A percentile compares a stretch with the other conserved stretches of the same genome.
These are phyloP conservation scores for Nannobrachium achirus DNA, from an alignment of 2,113 vertebrate species.

Conservation along the genomic window DNA sequence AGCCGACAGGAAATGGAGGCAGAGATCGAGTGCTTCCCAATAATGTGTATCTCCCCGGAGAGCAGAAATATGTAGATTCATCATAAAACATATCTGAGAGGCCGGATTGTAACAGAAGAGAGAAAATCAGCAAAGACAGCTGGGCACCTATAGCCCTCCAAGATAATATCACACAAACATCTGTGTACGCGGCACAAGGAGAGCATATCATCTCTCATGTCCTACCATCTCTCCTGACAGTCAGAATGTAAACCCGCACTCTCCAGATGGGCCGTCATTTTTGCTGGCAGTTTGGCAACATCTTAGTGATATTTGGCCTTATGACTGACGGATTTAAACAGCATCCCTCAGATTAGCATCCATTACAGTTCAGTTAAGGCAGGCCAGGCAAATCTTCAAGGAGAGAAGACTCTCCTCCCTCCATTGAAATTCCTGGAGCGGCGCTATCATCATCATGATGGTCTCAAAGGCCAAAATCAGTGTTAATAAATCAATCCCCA, in stretches of 20 bases:
- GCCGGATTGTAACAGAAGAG: conserved; percentile 41
- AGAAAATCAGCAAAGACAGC: conserved; percentile 62
- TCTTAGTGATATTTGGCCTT: background rate
- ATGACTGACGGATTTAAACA: conserved; percentile 31
- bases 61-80: conserved; percentile 75
- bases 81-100: conserved; percentile 67
- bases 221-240: conserved; percentile 45
- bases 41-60: conserved; percentile 62
- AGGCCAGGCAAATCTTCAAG: conserved; percentile 10
- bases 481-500: conserved; percentile 73
- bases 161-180: conserved; percentile 61
- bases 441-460: conserved; percentile 48
- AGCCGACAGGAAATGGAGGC: conserved; percentile 74
- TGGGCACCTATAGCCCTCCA: conserved; percentile 61
- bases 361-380: conserved; percentile 26
- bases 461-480: conserved; percentile 66
- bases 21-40: conserved; percentile 74
- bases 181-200: conserved; percentile 46
- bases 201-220: conserved; percentile 63
- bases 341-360: conserved; percentile 26
- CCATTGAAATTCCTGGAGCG: conserved; percentile 59
- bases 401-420: conserved; percentile 2
- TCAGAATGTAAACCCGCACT: conserved; percentile 48
- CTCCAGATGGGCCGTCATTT: conserved; percentile 48
- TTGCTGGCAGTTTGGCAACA: background rate